Evolutionary conservation across 2,797 vertebrate species (phyloP).

Genomic region (Darevskia nairensis): DNA sequence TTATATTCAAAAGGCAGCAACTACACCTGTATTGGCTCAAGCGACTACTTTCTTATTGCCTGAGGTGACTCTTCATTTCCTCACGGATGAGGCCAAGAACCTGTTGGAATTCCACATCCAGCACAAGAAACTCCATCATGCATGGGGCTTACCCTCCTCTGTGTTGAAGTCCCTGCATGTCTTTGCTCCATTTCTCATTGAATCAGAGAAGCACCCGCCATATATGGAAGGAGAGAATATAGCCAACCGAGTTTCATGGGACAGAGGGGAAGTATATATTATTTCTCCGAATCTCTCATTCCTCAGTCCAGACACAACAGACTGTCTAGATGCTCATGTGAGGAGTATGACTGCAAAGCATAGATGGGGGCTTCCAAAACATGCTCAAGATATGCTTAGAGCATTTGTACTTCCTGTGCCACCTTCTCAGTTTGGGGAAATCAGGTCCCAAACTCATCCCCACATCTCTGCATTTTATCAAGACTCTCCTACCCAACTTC

Average conservation of each 20-base stretch:
- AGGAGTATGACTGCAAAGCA: neutral
- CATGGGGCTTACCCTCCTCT: neutral
- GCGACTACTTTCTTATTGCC: neutral
- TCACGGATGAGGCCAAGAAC: neutral
- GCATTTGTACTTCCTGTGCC: neutral
- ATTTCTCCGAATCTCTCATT: neutral
- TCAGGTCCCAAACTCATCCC: neutral
- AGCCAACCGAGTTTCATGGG: neutral
- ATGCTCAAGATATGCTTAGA: neutral
- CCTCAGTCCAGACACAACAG: neutral
- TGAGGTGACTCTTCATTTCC: neutral
- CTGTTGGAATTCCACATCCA: constrained; percentile 9
- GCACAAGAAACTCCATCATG: constrained; percentile 9
- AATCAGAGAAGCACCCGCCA: neutral
- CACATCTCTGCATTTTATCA: fast-evolving
- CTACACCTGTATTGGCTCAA: neutral
- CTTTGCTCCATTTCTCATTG: neutral
- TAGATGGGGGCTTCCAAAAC: neutral
- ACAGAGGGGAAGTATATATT: neutral
- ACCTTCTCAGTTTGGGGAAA: neutral
- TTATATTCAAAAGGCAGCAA: neutral
- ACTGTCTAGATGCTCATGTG: neutral
- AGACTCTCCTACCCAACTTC: too few species aligned
- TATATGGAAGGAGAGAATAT: neutral
- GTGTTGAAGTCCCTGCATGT: neutral